Conservation (phyloP, 2,797 vertebrate genomes). For the Ceryle rudis region DNA sequence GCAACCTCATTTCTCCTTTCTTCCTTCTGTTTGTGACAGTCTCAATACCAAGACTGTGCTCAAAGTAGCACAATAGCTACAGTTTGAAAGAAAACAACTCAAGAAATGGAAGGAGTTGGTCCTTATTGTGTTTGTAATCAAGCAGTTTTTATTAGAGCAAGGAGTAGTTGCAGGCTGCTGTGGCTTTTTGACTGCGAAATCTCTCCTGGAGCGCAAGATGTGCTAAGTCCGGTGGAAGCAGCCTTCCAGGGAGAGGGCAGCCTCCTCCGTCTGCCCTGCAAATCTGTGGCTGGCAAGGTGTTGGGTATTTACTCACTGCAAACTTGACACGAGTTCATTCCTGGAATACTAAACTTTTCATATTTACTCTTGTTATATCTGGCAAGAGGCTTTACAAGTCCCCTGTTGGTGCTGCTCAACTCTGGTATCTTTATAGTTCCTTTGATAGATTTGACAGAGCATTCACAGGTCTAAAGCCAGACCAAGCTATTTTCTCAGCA, state of each 20-base stretch:
- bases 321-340: constrained; percentile 57
- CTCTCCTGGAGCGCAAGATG: not conserved
- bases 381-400: constrained; percentile 67
- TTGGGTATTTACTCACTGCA: constrained; percentile 49
- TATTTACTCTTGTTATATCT: constrained; percentile 75
- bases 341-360: constrained; percentile 66
- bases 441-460: constrained; percentile 72
- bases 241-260: not conserved
- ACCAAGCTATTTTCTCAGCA: constrained; percentile 31
- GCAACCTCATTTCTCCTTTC: not conserved
- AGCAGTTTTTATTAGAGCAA: constrained; percentile 21
- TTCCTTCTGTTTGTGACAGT: not conserved
- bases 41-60: constrained; percentile 12
- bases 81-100: constrained; percentile 29
- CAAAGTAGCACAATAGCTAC: not conserved
- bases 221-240: not conserved
- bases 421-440: constrained; percentile 64
- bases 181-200: not conserved
- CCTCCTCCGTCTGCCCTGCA: not conserved
- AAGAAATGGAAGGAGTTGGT: not conserved
- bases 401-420: constrained; percentile 43
- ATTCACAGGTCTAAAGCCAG: constrained; percentile 52
- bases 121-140: not conserved
- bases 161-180: not conserved
- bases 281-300: constrained; percentile 13